Evolutionary conservation across 1,140 invertebrate species (phyloP).

Genomic region (Diplogasteroides magnus): DNA sequence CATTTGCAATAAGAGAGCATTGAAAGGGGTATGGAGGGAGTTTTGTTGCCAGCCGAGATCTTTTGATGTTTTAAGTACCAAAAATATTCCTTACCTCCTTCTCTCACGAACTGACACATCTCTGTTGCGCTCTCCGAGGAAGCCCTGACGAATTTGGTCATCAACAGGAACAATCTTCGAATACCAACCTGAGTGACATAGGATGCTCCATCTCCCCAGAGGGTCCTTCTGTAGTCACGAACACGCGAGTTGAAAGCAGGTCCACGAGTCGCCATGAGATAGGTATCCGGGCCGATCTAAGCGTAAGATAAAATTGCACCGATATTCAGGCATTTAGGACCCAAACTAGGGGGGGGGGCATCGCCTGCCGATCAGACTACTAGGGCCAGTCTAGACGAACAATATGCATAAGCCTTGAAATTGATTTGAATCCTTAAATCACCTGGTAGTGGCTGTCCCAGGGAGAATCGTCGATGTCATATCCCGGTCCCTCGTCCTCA

Average conservation of each 20-base stretch:
- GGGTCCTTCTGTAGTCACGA: constrained; percentile 48
- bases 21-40: too few species aligned
- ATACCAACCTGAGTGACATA: constrained; percentile 37
- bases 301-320: too few species aligned
- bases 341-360: too few species aligned
- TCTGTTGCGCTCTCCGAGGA: constrained; percentile 44
- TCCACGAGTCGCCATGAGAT: constrained; percentile 82
- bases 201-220: constrained; percentile 52
- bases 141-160: too few species aligned
- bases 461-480: constrained; percentile 48
- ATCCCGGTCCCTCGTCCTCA: constrained; percentile 36
- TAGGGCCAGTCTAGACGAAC: too few species aligned
- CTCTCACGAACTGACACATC: constrained; percentile 52
- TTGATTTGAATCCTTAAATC: constrained; percentile 74
- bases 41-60: background rate
- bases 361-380: too few species aligned
- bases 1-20: background rate
- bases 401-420: constrained; percentile 35
- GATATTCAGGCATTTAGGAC: too few species aligned
- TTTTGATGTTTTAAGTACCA: background rate
- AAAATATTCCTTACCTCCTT: constrained; percentile 29
- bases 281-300: constrained; percentile 91
- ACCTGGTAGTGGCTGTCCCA: constrained; percentile 64
- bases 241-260: constrained; percentile 70
- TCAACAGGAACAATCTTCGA: too few species aligned